A percentile compares a stretch with the other conserved stretches of the same genome.
Evolutionary conservation across 2,888 invertebrate species (phyloP).

Genomic region (Andrena dorsata): DNA sequence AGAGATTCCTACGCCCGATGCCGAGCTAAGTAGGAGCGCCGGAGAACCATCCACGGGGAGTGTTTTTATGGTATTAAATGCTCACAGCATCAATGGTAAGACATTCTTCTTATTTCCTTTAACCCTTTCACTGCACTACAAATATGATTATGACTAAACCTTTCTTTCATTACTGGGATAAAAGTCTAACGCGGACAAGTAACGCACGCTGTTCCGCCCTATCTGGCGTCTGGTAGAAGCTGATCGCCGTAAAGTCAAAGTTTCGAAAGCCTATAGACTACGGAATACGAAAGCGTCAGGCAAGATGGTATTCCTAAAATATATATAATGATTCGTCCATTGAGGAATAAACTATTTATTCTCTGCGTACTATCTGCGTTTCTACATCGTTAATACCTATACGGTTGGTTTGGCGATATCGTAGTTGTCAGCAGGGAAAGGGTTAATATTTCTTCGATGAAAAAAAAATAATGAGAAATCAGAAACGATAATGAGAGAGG

Average conservation of each 20-base stretch:
- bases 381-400: neutral
- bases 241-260: neutral
- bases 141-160: neutral
- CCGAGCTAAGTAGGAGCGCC: conserved; percentile 60
- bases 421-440: conserved; percentile 7
- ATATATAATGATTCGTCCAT: neutral
- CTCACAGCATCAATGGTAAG: conserved; percentile 83
- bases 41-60: conserved; percentile 74
- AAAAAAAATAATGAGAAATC: neutral
- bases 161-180: neutral
- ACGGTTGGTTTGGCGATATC: neutral
- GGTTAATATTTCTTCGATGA: conserved; percentile 1
- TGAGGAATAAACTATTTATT: neutral
- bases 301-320: neutral
- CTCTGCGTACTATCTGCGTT: neutral
- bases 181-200: conserved; percentile 3
- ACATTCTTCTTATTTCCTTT: neutral
- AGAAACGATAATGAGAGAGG: neutral
- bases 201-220: neutral
- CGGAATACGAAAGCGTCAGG: neutral
- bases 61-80: conserved; percentile 79
- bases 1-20: conserved; percentile 58
- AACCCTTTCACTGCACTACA: conserved; percentile 21
- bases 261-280: neutral
- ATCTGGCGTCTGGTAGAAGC: neutral